Evolutionary conservation across 2,113 vertebrate species (phyloP).

Genomic region (Eolophus roseicapilla): DNA sequence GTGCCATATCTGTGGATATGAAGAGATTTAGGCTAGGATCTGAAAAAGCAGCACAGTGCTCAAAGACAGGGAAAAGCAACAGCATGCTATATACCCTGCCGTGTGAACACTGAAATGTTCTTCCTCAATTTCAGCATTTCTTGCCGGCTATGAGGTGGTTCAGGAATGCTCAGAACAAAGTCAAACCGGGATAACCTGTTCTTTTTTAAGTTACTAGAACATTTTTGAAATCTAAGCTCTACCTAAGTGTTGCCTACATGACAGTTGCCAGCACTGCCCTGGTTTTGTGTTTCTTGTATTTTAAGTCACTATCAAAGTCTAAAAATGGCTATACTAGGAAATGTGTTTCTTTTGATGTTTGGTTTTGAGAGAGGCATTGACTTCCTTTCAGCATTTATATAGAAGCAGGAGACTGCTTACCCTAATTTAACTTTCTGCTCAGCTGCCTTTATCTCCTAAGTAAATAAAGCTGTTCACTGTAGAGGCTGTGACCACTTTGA

Average conservation of each 20-base stretch:
- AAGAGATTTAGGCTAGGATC: background rate
- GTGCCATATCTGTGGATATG: background rate
- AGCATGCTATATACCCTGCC: background rate
- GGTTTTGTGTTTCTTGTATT: background rate
- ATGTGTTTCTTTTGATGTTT: background rate
- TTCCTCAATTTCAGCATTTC: background rate
- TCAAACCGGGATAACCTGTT: background rate
- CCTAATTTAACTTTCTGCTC: conserved; percentile 33
- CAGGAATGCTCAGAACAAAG: background rate
- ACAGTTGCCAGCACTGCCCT: background rate
- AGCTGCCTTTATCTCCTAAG: conserved; percentile 29
- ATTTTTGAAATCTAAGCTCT: background rate
- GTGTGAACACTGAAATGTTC: background rate
- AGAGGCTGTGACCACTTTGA: background rate
- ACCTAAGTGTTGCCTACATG: background rate
- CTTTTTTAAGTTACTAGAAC: background rate
- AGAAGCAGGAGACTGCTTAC: conserved; percentile 27
- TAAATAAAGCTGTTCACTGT: conserved; percentile 21
- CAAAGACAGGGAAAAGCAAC: background rate
- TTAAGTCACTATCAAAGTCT: background rate
- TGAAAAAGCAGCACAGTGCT: background rate
- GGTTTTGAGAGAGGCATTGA: background rate
- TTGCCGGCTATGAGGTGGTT: background rate
- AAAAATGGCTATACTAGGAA: conserved; percentile 14
- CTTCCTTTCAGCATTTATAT: conserved; percentile 6